Evolutionary conservation across 2,888 invertebrate species (phyloP).

Genomic region (Ectobius pallidus): DNA sequence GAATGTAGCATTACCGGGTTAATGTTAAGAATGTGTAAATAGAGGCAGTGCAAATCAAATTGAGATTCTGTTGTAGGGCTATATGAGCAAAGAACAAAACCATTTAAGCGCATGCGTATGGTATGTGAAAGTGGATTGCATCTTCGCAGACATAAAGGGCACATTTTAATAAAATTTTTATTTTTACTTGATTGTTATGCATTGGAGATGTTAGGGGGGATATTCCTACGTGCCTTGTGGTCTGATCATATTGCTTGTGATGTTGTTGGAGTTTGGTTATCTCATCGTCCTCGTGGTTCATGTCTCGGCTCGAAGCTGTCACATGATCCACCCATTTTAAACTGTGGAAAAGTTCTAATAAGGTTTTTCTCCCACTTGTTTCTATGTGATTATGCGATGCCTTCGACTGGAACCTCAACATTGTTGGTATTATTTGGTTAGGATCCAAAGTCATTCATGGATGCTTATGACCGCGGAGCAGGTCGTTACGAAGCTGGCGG

Average conservation of each 20-base stretch:
- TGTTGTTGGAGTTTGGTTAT: constrained; percentile 40
- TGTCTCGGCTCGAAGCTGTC: neutral
- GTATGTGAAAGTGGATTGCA: too few species aligned
- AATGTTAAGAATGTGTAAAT: too few species aligned
- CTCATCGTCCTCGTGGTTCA: constrained; percentile 48
- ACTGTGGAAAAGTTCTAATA: constrained; percentile 52
- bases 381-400: constrained; percentile 53
- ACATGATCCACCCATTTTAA: neutral
- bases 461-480: constrained; percentile 51
- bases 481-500: constrained; percentile 53
- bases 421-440: constrained; percentile 46
- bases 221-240: too few species aligned
- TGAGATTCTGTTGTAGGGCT: too few species aligned
- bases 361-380: constrained; percentile 56
- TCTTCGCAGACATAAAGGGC: too few species aligned
- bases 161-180: too few species aligned
- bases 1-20: too few species aligned
- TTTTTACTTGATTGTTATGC: too few species aligned
- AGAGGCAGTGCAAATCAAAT: too few species aligned
- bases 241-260: constrained; percentile 37
- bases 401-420: constrained; percentile 32
- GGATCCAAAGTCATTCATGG: constrained; percentile 59
- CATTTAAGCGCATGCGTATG: too few species aligned
- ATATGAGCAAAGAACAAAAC: too few species aligned
- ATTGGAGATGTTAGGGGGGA: too few species aligned